Base-by-base conservation (phyloP, 2,888 invertebrate species). In the Napeogenes inachia region DNA sequence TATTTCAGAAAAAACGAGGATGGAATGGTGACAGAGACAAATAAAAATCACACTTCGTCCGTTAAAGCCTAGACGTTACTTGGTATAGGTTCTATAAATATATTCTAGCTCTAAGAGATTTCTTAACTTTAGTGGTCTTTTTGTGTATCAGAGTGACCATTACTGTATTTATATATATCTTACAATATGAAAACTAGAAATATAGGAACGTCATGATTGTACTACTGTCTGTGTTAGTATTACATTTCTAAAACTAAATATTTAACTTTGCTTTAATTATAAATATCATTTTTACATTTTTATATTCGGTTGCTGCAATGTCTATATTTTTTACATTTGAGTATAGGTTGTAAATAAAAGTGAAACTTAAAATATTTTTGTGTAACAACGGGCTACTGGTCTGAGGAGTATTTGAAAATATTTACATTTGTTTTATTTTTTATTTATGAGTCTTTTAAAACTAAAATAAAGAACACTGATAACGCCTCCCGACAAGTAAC, bases 1-100 rank as follows among this genome's bases (percentile, higher is more conserved):
- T 63, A 72, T 78, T 78, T 66, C 79, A 79, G 79, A 78, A 75
- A 70, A 79, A 76, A 75, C 76, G 74, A 68, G 70, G 70, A 35
- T 71, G 65, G 45, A 71, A 68, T 68, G 69, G 65, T 32, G 78
- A 78, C 21, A 77, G 73, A 69, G 75, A 77, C 32, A 79, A 77
- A 73, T 76, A 75, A 68, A 66, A 57, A 45, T 59, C 47, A 56
- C 59, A 45, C 50, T 60, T 57, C 54, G 45, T 63, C 59, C 46
- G 35, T 61, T 50, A 30, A 56, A 64, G 57, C 47, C 57, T 64
- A 66, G 60, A 62, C 50, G 64, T 64, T 46, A 59, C 42, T 58
- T 58, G 63, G 61, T 64, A 64, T 61, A 42, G 21, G 21, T 21
- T 21, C 42, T 42, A 2, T 64, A 64, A 45, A 54, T 54, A 21